Conservation (phyloP, 2,888 invertebrate species). For the Eucera pruinosa region DNA sequence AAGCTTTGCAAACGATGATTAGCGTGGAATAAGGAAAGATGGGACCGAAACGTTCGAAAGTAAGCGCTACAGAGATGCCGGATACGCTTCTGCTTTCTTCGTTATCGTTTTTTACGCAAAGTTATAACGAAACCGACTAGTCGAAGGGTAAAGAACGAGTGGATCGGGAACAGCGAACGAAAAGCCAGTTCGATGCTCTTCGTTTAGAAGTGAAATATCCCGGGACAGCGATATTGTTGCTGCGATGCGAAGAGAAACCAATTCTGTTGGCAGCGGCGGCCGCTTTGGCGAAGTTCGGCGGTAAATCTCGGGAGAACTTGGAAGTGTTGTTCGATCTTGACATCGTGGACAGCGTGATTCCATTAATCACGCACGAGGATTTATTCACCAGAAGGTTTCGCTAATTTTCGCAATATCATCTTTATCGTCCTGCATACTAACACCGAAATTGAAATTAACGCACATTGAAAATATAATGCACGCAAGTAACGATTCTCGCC, state of each 20-base stretch:
- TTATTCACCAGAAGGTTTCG: constrained; percentile 75
- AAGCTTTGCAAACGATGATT: neutral
- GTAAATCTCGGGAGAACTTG: constrained; percentile 79
- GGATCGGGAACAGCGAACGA: constrained; percentile 59
- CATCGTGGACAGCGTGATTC: constrained; percentile 71
- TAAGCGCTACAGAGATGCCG: constrained; percentile 21
- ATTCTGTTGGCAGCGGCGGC: constrained; percentile 83
- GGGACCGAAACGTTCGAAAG: constrained; percentile 35
- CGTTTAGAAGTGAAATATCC: constrained; percentile 74
- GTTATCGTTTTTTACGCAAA: constrained; percentile 43
- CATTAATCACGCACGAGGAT: constrained; percentile 76
- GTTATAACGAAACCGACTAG: constrained; percentile 55
- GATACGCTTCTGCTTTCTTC: too few species aligned
- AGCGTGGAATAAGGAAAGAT: constrained; percentile 21
- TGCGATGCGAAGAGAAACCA: constrained; percentile 78
- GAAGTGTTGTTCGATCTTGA: constrained; percentile 75
- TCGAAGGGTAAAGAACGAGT: constrained; percentile 65
- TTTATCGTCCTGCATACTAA: too few species aligned
- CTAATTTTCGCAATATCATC: neutral
- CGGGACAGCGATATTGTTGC: constrained; percentile 75
- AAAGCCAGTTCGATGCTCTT: constrained; percentile 70
- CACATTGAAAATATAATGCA: neutral
- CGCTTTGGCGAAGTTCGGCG: constrained; percentile 85
- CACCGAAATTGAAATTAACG: too few species aligned
- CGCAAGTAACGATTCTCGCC: neutral